Evolutionary conservation across 2,797 vertebrate genomes (phyloP).

Genomic region (Cryptoblepharus egeriae): DNA sequence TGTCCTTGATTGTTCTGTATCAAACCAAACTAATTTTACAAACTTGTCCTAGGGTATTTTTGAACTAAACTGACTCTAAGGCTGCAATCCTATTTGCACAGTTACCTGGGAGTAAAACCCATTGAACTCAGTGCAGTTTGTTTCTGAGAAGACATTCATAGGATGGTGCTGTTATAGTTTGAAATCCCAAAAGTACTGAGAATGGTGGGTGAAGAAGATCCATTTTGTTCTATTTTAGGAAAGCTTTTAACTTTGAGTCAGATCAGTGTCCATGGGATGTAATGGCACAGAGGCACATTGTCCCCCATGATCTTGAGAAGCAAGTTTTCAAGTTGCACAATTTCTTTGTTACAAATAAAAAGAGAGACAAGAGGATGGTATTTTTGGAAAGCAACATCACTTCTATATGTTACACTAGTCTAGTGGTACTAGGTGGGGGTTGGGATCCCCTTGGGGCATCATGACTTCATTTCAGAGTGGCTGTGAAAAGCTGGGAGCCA

Average conservation of each 20-base stretch:
- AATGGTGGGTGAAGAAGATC: slow-evolving; percentile 43
- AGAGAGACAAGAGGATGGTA: slow-evolving; percentile 4
- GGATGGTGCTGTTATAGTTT: neutral
- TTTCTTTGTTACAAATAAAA: slow-evolving; percentile 17
- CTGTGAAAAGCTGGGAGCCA: too few relatives aligned
- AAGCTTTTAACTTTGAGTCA: slow-evolving; percentile 52
- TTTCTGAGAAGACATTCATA: slow-evolving; percentile 11
- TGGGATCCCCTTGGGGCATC: too few relatives aligned
- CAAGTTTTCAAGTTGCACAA: slow-evolving; percentile 17
- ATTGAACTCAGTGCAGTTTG: too few relatives aligned
- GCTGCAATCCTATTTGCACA: too few relatives aligned
- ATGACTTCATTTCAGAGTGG: too few relatives aligned
- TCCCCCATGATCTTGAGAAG: slow-evolving; percentile 34
- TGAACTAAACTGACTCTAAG: slow-evolving; percentile 24
- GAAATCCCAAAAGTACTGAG: slow-evolving; percentile 36
- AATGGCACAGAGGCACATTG: slow-evolving; percentile 37
- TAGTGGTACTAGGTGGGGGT: too few relatives aligned
- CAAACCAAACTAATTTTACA: slow-evolving; percentile 34
- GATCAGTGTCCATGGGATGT: slow-evolving; percentile 36
- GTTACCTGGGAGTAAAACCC: too few relatives aligned
- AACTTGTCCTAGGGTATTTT: neutral
- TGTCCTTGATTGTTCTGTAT: neutral
- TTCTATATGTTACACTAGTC: neutral
- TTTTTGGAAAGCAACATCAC: slow-evolving; percentile 31
- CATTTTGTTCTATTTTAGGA: slow-evolving; percentile 56